phyloP scores from a whole-genome alignment of 53 echinoderm and acorn worm species.

The Stichopus horrens region DNA sequence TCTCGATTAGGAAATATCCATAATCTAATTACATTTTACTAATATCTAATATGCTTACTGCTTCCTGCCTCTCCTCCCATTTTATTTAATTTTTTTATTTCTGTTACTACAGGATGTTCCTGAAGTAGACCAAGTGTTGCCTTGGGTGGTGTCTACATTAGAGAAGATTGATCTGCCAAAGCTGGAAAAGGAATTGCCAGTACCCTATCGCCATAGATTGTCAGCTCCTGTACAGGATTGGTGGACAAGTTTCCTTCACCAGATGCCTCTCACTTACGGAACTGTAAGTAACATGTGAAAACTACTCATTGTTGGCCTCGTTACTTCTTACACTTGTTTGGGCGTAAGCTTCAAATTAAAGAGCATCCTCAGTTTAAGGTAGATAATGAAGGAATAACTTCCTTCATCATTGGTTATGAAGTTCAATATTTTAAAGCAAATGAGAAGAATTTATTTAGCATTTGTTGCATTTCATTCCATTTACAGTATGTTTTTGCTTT shows the following conservation, averaged over 20 bases:
- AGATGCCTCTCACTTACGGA: not conserved
- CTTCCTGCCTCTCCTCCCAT: too few species aligned
- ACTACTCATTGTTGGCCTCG: not conserved
- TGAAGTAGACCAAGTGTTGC: not conserved
- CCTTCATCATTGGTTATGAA: too few species aligned
- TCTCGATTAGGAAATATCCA: not conserved
- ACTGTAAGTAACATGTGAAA: not conserved
- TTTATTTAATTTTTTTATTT: not conserved
- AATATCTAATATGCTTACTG: not conserved
- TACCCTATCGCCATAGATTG: not conserved
- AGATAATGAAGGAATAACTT: too few species aligned
- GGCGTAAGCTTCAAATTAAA: too few species aligned
- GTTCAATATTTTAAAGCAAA: too few species aligned
- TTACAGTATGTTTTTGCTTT: too few species aligned
- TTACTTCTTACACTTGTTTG: too few species aligned
- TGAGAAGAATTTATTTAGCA: too few species aligned
- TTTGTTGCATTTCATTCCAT: too few species aligned
- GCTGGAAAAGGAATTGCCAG: not conserved
- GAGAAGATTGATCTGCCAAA: conserved; percentile 25
- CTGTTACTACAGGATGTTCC: conserved; percentile 8
- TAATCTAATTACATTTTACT: not conserved
- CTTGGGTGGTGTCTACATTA: not conserved
- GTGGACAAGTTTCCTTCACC: not conserved
- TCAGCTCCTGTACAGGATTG: not conserved
- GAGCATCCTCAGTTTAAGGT: too few species aligned